These are phyloP conservation scores for Theristicus caerulescens DNA, from an alignment of 2,113 vertebrate genomes.

Conservation along the genomic window DNA sequence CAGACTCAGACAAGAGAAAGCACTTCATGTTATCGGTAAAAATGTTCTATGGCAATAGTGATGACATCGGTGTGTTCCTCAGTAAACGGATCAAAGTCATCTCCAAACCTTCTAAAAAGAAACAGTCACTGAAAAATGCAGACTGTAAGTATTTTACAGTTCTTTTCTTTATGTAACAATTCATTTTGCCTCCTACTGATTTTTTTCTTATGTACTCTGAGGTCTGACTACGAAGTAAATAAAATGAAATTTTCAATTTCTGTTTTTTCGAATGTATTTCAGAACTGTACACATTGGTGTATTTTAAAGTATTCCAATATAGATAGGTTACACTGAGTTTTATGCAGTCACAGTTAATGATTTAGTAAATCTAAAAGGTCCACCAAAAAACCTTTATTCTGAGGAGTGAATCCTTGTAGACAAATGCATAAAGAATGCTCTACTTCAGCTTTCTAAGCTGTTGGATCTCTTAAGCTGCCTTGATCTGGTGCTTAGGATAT, in stretches of 20 bases:
- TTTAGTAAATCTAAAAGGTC: background rate
- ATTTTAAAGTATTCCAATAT: background rate
- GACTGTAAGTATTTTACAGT: slow-evolving; percentile 85
- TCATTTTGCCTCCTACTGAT: background rate
- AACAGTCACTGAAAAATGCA: slow-evolving; percentile 98
- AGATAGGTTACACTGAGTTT: background rate
- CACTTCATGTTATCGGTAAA: slow-evolving; percentile 99
- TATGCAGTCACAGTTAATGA: background rate
- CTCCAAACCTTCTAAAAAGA: slow-evolving; percentile 99
- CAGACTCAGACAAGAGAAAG: slow-evolving; percentile 99
- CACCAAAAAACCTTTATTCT: background rate
- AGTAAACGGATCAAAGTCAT: slow-evolving; percentile 99
- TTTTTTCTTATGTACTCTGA: background rate
- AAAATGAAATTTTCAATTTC: background rate
- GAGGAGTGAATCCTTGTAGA: background rate
- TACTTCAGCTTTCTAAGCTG: background rate
- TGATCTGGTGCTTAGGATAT: background rate
- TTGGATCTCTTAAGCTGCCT: background rate
- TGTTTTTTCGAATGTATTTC: background rate
- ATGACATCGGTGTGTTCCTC: slow-evolving; percentile 98
- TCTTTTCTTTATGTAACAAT: background rate
- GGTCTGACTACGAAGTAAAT: background rate
- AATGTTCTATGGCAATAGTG: slow-evolving; percentile 99
- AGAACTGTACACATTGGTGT: background rate
- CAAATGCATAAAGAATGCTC: background rate